These are phyloP conservation scores for Todiramphus chloris DNA, from an alignment of 2,113 vertebrate species.

Conservation along the genomic window DNA sequence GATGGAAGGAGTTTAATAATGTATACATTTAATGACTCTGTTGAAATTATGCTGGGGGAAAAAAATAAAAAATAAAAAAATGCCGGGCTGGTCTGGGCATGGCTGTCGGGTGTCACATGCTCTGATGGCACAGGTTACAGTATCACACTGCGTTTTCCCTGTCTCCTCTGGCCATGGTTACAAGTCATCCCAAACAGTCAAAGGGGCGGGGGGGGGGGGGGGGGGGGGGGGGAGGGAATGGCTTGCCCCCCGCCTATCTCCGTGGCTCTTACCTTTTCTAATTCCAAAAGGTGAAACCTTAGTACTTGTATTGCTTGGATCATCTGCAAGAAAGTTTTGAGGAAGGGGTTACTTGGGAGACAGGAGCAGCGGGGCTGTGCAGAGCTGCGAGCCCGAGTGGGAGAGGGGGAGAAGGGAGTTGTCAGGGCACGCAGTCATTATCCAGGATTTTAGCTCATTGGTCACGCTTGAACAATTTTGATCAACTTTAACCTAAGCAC, in stretches of 20 bases:
- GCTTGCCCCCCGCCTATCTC: background rate
- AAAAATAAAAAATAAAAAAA: background rate
- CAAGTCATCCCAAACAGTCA: background rate
- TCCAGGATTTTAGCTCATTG: slow-evolving; percentile 48
- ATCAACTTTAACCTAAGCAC: slow-evolving; percentile 62
- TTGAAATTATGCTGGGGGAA: background rate
- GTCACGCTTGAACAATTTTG: slow-evolving; percentile 51
- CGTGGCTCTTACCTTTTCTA: slow-evolving; percentile 94
- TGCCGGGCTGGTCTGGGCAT: background rate
- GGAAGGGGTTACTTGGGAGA: slow-evolving; percentile 38
- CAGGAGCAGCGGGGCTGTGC: background rate
- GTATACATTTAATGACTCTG: background rate
- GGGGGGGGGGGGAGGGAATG: background rate
- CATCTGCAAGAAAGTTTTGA: slow-evolving; percentile 87
- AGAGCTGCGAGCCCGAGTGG: background rate
- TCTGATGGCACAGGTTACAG: slow-evolving; percentile 28
- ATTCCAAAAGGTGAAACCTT: slow-evolving; percentile 99
- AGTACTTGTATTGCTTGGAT: slow-evolving; percentile 99
- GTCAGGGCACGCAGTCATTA: slow-evolving; percentile 43
- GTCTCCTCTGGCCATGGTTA: background rate
- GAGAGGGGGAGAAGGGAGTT: background rate
- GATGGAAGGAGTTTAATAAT: background rate
- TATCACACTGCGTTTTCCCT: background rate
- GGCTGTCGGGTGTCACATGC: slow-evolving; percentile 13
- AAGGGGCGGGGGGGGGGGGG: no score